Percentiles rank a stretch among this genome's conserved stretches.
Evolutionary conservation across 2,113 vertebrate genomes (phyloP).

Genomic region (Oryzias celebensis): DNA sequence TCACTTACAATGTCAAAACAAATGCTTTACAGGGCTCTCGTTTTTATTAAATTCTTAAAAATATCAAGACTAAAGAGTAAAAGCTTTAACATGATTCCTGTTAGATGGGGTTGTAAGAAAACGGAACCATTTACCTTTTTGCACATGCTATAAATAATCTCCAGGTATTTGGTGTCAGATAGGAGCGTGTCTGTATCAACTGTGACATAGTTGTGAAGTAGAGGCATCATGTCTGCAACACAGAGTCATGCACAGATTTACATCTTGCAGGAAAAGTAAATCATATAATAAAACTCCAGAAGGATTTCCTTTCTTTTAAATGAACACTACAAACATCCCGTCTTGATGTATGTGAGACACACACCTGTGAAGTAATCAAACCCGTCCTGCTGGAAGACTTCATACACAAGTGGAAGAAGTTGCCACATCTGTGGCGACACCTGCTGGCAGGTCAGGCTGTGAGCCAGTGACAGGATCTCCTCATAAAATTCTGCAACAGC

Average conservation of each 20-base stretch:
- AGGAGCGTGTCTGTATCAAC: slow-evolving; percentile 96
- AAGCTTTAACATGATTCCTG: too few relatives aligned
- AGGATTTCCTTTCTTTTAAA: not conserved
- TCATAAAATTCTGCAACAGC: slow-evolving; percentile 89
- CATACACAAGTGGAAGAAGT: slow-evolving; percentile 93
- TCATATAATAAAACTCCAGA: not conserved
- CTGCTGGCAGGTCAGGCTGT: slow-evolving; percentile 97
- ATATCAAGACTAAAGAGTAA: too few relatives aligned
- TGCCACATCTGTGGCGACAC: slow-evolving; percentile 99
- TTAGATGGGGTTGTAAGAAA: not conserved
- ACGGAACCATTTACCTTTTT: slow-evolving; percentile 86
- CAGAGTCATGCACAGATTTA: slow-evolving; percentile 1
- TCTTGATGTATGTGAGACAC: too few relatives aligned
- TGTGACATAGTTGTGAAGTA: slow-evolving; percentile 98
- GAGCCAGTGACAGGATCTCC: slow-evolving; percentile 97
- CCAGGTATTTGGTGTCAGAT: slow-evolving; percentile 97
- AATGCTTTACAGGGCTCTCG: too few relatives aligned
- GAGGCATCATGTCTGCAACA: slow-evolving; percentile 96
- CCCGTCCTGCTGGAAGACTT: slow-evolving; percentile 98
- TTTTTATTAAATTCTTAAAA: too few relatives aligned
- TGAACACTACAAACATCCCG: not conserved
- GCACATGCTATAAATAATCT: slow-evolving; percentile 99
- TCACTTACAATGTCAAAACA: too few relatives aligned
- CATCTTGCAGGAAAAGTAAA: not conserved
- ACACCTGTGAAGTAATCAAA: slow-evolving; percentile 92